Percentiles rank a stretch among this genome's conserved stretches.
Evolutionary conservation across 2,113 vertebrate species (phyloP).

Genomic region (Tupaia chinensis): DNA sequence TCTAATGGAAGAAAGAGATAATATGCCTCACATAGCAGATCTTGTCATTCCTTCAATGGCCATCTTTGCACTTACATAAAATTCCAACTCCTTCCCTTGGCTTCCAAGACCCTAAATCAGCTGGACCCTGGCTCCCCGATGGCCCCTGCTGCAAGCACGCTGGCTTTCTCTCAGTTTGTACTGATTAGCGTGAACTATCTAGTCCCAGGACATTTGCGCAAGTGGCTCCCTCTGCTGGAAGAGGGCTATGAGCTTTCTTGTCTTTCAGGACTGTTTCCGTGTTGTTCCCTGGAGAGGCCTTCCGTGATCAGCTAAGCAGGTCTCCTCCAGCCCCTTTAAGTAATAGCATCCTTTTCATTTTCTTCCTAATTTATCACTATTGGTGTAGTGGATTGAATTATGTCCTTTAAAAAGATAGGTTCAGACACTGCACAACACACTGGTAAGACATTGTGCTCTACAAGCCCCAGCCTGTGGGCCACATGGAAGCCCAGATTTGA

Average conservation of each 20-base stretch:
- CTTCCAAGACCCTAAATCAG: not conserved
- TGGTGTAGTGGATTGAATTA: not conserved
- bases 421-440: no score
- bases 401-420: not conserved
- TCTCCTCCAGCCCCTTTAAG: not conserved
- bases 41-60: not conserved
- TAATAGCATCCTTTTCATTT: not conserved
- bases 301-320: not conserved
- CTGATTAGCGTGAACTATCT: fast-evolving
- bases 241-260: not conserved
- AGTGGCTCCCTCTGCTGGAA: not conserved
- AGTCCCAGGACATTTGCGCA: not conserved
- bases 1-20: no score
- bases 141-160: not conserved
- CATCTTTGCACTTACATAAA: not conserved
- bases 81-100: not conserved
- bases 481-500: no score
- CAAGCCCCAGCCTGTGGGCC: no score
- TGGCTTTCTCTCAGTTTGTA: not conserved
- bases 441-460: no score
- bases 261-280: not conserved
- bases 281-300: not conserved
- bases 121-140: not conserved
- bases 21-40: not conserved
- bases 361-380: not conserved